Base-by-base conservation (phyloP, 2,797 vertebrate species). In the Enteromius trimaculatus region DNA sequence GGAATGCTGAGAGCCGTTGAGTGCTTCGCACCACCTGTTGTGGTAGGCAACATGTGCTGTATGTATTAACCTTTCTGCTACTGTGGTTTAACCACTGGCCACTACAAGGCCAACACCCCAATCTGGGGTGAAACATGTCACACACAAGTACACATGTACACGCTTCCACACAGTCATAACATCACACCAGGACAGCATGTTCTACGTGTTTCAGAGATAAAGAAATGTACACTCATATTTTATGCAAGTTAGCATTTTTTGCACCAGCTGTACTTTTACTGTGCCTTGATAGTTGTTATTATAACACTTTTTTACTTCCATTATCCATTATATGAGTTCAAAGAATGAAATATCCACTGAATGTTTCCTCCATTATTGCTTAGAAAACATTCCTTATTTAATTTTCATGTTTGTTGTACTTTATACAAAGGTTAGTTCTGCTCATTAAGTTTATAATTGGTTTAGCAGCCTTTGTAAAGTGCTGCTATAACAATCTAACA, bases 31-130 rank as follows among this genome's bases (percentile, higher is more conserved):
- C 96, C 98, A 98, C 97, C 97, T 99, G 97, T 97, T 96, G 96
- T 93, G 96, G 93, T 91, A 93, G 91, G 93, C 94, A 95, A 96
- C 97, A 98, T 97, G 96, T 98, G 97, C 95, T 95, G 94, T 96
- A 96, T 96, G 95, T 96, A 97, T 98, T 97, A 97, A 96, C 96
- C 93, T 97, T 96, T 95, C 93, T 95, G 95, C 96, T 96, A 95
- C 94, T 95, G 96, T 94, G 96, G 94, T 96, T 96, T 93, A 95
- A 93, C 92, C 90, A 60, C 92, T 89, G 90, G 90, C 89, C 90
- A 87, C 92, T 91, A 89, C 90, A 88, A 92, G 87, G 62, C 80
- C 55, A 75, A 34, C 58, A 70, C 49, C 47, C 64, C 55, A 37
- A 23, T 70, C 72, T 44, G 70, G 58, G 60, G 60, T 68, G 70